Base-by-base conservation (phyloP, 2,888 invertebrate genomes). In the Agrotis segetum region DNA sequence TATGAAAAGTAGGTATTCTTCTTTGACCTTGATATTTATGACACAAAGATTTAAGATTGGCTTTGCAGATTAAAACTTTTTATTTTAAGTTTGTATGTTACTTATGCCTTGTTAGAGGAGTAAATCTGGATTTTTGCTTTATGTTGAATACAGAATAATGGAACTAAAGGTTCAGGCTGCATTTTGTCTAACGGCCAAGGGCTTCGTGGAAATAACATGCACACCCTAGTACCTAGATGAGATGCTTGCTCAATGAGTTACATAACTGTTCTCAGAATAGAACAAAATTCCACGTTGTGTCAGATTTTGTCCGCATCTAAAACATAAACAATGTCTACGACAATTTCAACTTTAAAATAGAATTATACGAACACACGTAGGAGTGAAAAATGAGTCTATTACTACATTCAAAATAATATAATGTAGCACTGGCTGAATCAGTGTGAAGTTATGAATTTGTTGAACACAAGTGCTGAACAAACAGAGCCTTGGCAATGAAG, bases 21-120 rank as follows among this genome's bases (percentile, higher is more conserved):
- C 81, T 85, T 75, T 84, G 91, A 87, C 92, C 92, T 93, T 93
- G 92, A 91, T 92, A 92, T 92, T 92, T 92, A 91, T 90, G 89
- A 89, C 88, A 89, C 85, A 88, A 90, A 90, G 88, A 90, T 89
- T 90, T 88, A 84, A 88, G 88, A 89, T 88, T 85, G 81, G 79
- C 83, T 88, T 81, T 79, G 74, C 76, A 84, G 88, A 90, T 88
- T 88, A 85, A 84, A 67, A 84, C 81, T 82, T 85, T 87, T 74
- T 82, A 77, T 75, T 77, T 82, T 71, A 72, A 83, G 74, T 69
- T 61, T 72, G 61, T 71, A 61, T 58, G 52, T 70, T 60, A 47
- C 58, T 61, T 65, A 55, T 61, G 68, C 29, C 68, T 70, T 71
- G 60, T 53, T 49, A 61, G 74, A 63, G 72, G 67, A 74, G 65